Evolutionary conservation across 2,797 vertebrate species (phyloP).

Genomic region (Xenops minutus): DNA sequence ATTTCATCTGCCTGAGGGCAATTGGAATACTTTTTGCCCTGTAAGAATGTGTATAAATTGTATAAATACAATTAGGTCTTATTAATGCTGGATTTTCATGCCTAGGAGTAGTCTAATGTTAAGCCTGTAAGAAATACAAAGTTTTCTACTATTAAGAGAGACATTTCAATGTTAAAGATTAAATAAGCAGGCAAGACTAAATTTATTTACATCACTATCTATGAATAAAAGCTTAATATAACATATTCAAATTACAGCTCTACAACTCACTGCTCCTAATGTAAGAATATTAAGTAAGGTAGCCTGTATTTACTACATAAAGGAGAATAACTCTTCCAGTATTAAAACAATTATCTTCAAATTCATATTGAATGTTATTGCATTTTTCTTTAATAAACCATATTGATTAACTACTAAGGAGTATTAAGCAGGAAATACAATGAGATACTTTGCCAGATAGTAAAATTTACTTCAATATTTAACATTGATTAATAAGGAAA

Average conservation of each 20-base stretch:
- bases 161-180: background rate
- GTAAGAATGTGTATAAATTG: background rate
- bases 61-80: background rate
- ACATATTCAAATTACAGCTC: background rate
- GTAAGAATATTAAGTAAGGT: background rate
- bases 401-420: background rate
- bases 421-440: slow-evolving; percentile 20
- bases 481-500: background rate
- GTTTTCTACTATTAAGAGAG: background rate
- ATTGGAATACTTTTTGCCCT: background rate
- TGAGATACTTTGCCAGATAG: slow-evolving; percentile 11
- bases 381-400: background rate
- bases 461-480: slow-evolving; percentile 10
- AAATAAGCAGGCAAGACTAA: background rate
- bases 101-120: background rate
- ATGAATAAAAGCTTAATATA: background rate
- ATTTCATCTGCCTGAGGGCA: background rate
- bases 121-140: background rate
- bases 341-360: background rate
- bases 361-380: background rate
- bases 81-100: slow-evolving; percentile 16
- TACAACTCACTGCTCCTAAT: background rate
- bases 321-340: background rate
- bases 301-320: background rate
- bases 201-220: slow-evolving; percentile 20